Conservation (phyloP, 2,113 vertebrate genomes). For the Aptenodytes forsteri region DNA sequence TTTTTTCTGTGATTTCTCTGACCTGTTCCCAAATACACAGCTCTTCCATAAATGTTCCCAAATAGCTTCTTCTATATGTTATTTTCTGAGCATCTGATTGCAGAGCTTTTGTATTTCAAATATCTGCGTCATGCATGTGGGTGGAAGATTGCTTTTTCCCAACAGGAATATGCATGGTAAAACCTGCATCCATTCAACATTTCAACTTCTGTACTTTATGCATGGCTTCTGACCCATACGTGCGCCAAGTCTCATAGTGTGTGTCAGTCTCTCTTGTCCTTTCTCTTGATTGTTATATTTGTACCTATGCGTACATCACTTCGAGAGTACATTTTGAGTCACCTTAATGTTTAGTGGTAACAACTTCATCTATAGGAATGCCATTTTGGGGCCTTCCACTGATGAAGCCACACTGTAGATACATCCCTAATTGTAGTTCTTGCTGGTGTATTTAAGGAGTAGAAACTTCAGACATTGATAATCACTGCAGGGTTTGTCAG, state of each 20-base stretch:
- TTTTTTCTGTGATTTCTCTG: neutral
- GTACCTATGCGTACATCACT: neutral
- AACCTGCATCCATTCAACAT: neutral
- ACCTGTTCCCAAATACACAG: neutral
- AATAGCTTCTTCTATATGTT: neutral
- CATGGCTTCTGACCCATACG: neutral
- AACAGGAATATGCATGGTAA: neutral
- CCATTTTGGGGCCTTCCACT: neutral
- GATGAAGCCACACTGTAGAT: neutral
- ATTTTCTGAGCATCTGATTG: neutral
- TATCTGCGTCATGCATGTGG: neutral
- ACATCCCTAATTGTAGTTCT: neutral
- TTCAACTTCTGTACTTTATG: neutral
- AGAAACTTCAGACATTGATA: neutral
- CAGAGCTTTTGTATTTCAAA: neutral
- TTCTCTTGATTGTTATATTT: neutral
- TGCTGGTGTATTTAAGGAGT: neutral
- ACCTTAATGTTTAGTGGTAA: neutral
- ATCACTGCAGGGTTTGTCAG: neutral
- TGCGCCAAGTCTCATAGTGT: neutral
- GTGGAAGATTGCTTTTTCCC: neutral
- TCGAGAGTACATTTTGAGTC: neutral
- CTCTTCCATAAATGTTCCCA: neutral
- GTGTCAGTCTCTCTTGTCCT: neutral
- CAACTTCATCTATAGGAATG: neutral